Base-by-base conservation (phyloP, 2,888 invertebrate species). In the Cryptus viduatorius region DNA sequence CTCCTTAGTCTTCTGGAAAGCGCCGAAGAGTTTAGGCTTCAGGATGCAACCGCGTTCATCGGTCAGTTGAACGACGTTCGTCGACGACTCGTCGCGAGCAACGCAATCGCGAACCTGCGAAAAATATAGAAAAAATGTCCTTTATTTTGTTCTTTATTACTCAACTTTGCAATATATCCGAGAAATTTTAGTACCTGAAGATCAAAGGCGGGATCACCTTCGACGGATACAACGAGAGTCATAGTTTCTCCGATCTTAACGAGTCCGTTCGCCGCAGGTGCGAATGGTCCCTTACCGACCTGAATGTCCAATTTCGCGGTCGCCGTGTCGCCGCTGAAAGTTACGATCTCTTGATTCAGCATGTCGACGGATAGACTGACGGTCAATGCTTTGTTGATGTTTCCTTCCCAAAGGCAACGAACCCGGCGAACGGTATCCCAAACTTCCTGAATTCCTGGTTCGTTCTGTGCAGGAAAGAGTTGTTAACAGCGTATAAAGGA, bases 261-360 rank as follows among this genome's bases (percentile, higher is more conserved):
- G 50, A 97, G 94, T 0, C 97, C 97, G 86, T 96, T 96, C 0
- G 97, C 97, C 76, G 96, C 95, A 3, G 96, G 96, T 0, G 97
- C 97, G 89, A 97, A 96, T 19, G 97, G 97, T 79, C 97, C 97
- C 90, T 95, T 95, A 4, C 97, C 97, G 46, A 95, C 94, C 93
- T 97, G 96, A 78, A 97, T 97, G 87, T 97, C 97, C 71, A 97
- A 94, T 85, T 96, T 95, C 5, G 97, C 97, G 94, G 96, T 96
- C 0, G 97, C 97, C 0, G 97, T 97, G 87, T 97, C 97, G n/a
- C 97, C 97, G 87, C 96, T 97, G 93, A 97, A 97, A 72, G 97
- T 97, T 80, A 97, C 96, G 10, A 97, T 96, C 88, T 97, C 96
- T 91, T 97, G 96, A 87, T 96, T 97, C 87, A 97, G 93, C 96